phyloP scores from a whole-genome alignment of 2,797 vertebrate genomes.

The Rhodeus uyekii region DNA sequence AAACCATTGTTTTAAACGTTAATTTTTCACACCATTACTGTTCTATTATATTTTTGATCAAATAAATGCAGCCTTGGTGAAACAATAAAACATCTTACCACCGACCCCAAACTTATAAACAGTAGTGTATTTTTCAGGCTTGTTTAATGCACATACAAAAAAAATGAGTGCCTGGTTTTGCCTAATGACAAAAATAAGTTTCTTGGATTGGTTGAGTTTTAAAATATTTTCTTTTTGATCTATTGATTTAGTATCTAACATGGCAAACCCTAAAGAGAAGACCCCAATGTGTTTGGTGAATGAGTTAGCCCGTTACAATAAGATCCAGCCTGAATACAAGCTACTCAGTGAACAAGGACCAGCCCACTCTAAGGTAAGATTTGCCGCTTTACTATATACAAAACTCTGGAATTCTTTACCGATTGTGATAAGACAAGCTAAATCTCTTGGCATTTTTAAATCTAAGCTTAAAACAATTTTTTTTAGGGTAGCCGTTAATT shows the following conservation, averaged over 20 bases:
- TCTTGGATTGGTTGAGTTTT: neutral
- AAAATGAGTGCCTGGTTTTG: neutral
- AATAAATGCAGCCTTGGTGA: neutral
- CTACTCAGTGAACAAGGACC: constrained; percentile 93
- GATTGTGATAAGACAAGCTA: too few relatives aligned
- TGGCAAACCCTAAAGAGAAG: constrained; percentile 99
- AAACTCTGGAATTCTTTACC: too few relatives aligned
- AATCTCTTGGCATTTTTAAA: too few relatives aligned
- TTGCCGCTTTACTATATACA: neutral
- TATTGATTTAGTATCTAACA: constrained; percentile 85
- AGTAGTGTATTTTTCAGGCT: neutral
- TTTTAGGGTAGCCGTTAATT: too few relatives aligned
- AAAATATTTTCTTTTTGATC: neutral
- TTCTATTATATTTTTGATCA: neutral
- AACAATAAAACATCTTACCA: neutral
- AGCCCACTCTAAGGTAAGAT: constrained; percentile 90
- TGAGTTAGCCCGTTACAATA: constrained; percentile 98
- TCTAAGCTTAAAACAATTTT: too few relatives aligned
- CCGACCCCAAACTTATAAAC: neutral
- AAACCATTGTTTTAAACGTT: neutral
- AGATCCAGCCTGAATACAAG: constrained; percentile 94
- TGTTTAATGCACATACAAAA: neutral
- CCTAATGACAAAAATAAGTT: neutral
- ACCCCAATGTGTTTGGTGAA: constrained; percentile 98
- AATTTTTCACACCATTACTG: neutral